Conservation (phyloP, 2,113 vertebrate species). For the Acrocephalus kingi region DNA sequence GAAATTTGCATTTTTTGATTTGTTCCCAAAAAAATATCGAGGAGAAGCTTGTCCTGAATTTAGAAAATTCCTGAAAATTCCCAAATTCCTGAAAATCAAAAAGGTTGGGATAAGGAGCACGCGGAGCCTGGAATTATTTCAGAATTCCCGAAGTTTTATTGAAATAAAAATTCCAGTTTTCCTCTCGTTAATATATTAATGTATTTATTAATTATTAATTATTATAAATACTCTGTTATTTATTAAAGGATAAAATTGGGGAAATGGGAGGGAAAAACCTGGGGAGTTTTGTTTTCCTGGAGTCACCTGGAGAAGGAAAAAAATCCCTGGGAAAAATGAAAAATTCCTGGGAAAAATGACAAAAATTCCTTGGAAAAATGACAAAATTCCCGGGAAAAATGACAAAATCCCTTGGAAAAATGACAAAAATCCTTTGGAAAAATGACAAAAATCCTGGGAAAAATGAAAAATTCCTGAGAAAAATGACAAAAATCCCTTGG, state of each 20-base stretch:
- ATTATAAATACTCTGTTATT: not conserved
- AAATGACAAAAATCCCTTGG: too few relatives aligned
- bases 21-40: rapidly evolving
- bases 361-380: too few relatives aligned
- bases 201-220: not conserved
- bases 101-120: not conserved
- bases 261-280: not conserved
- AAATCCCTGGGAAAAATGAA: too few relatives aligned
- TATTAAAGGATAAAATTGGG: not conserved
- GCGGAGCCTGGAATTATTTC: not conserved
- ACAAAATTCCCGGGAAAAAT: too few relatives aligned
- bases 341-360: too few relatives aligned
- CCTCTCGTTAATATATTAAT: slow-evolving; percentile 15
- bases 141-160: slow-evolving; percentile 26
- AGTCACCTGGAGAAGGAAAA: not conserved
- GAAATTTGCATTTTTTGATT: not conserved
- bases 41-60: not conserved
- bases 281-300: not conserved
- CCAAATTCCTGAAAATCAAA: too few relatives aligned
- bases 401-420: too few relatives aligned
- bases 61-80: too few relatives aligned
- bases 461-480: too few relatives aligned
- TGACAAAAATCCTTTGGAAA: too few relatives aligned
- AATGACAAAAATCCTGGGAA: too few relatives aligned
- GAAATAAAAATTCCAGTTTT: not conserved